phyloP scores from a whole-genome alignment of 2,888 invertebrate species.

The Sesia bembeciformis region DNA sequence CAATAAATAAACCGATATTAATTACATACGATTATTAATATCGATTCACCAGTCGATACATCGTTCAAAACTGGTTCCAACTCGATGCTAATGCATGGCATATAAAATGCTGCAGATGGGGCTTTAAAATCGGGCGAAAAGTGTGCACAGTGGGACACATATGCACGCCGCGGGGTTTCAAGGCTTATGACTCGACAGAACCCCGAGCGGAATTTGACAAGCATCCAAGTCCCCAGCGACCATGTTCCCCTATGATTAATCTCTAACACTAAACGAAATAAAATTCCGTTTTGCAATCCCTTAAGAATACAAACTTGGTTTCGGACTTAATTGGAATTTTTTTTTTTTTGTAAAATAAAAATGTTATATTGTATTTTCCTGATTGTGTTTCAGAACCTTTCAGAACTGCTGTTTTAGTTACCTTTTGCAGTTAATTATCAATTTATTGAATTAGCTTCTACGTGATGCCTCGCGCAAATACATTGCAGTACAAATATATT shows the following conservation, averaged over 20 bases:
- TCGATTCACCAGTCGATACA: neutral
- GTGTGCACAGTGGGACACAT: conserved; percentile 19
- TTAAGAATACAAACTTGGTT: conserved; percentile 23
- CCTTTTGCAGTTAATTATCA: too few relatives aligned
- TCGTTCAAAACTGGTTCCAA: neutral
- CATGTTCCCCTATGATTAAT: conserved; percentile 44
- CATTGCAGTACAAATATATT: too few relatives aligned
- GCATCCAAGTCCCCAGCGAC: conserved; percentile 40
- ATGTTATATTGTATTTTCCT: too few relatives aligned
- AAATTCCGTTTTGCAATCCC: conserved; percentile 46
- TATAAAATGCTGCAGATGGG: neutral
- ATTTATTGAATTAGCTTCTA: too few relatives aligned
- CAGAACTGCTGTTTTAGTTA: too few relatives aligned
- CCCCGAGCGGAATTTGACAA: conserved; percentile 37
- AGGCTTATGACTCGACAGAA: conserved; percentile 14
- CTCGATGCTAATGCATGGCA: neutral
- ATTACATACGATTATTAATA: neutral
- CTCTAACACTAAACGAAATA: conserved; percentile 51
- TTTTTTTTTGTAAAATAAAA: too few relatives aligned
- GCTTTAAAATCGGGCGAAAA: neutral
- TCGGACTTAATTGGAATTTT: too few relatives aligned
- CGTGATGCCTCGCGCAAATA: too few relatives aligned
- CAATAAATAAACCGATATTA: neutral
- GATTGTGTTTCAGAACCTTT: too few relatives aligned
- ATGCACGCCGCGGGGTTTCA: conserved; percentile 42